Percentiles rank a stretch among this genome's conserved stretches.
phyloP scores from a whole-genome alignment of 1,140 invertebrate genomes.

The Arctopsyche grandis region DNA sequence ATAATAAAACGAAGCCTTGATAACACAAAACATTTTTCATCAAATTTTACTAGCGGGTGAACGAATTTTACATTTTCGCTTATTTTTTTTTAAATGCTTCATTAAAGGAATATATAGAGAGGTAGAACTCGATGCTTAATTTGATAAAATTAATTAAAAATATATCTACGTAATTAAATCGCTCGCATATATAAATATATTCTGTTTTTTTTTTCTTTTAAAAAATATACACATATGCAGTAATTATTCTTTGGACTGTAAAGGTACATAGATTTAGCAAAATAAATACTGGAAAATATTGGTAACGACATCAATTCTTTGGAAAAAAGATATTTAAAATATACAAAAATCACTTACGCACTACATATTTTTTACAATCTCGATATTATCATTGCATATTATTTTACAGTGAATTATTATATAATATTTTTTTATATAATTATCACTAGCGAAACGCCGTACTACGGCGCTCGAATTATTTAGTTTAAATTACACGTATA shows the following conservation, averaged over 20 bases:
- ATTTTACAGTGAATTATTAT: slow-evolving; percentile 43
- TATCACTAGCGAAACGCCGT: slow-evolving; percentile 35
- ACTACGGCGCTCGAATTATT: neutral
- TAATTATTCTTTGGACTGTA: slow-evolving; percentile 46
- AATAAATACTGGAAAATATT: slow-evolving; percentile 48
- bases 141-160: slow-evolving; percentile 52
- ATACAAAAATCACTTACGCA: slow-evolving; percentile 41
- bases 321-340: slow-evolving; percentile 47
- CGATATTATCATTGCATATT: slow-evolving; percentile 41
- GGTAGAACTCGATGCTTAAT: slow-evolving; percentile 20
- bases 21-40: no score
- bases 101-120: neutral
- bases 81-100: no score
- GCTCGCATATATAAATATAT: slow-evolving; percentile 31
- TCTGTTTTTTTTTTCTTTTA: slow-evolving; percentile 1
- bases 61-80: no score
- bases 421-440: slow-evolving; percentile 31
- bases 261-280: slow-evolving; percentile 47
- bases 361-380: slow-evolving; percentile 40
- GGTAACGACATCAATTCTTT: slow-evolving; percentile 54
- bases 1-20: slow-evolving; percentile 7
- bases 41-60: no score
- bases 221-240: slow-evolving; percentile 10
- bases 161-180: slow-evolving; percentile 30
- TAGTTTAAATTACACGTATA: slow-evolving; percentile 2